Evolutionary conservation across 2,888 invertebrate genomes (phyloP), one percentile per base, ranked within the genome.

Genomic region (Heliconius sara): DNA sequence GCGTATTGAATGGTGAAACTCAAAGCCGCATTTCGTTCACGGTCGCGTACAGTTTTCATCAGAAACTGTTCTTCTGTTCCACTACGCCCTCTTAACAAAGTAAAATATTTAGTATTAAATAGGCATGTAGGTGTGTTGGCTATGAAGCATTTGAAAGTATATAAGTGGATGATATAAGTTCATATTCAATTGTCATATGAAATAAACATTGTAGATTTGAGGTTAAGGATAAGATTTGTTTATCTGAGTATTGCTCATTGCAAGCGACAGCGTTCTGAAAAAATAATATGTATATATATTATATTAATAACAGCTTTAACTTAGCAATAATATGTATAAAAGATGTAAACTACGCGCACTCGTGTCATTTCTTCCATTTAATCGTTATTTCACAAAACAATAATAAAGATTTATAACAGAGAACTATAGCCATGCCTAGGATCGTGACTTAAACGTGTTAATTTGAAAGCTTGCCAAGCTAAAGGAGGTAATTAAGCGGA

Each of bases 401-500:
- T 30, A 27, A 12, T 57, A 30, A 74, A 74, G 39, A 39, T 22
- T 75, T 39, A 63, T 43, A 75, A 43, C 12, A 30, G 34, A 72
- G 57, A 63, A 68, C 16, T 63, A 57, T 9, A 52, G 25, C 25
- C 27, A 43, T 71, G 65, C 52, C 65, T 52, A 39, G 71, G 71
- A 71, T 71, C 72, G 77, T 73, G 76, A 80, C 72, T 72, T 79
- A 74, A 79, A 80, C 73, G 73, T 74, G 77, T 80, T 77, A 80
- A 80, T 80, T 77, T 60, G 67, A 74, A 67, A 77, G 73, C 73
- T 68, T 76, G 76, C 63, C 75, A 43, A 73, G 77, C 77, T 77
- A 27, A 67, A 68, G 67, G 39, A 25, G 60, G 71, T 81, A 79
- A 81, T 81, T 79, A 79, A 77, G 72, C 76, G 47, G 80, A 78